These are phyloP conservation scores for Turnix velox DNA, from an alignment of 2,113 vertebrate genomes.

Conservation along the genomic window DNA sequence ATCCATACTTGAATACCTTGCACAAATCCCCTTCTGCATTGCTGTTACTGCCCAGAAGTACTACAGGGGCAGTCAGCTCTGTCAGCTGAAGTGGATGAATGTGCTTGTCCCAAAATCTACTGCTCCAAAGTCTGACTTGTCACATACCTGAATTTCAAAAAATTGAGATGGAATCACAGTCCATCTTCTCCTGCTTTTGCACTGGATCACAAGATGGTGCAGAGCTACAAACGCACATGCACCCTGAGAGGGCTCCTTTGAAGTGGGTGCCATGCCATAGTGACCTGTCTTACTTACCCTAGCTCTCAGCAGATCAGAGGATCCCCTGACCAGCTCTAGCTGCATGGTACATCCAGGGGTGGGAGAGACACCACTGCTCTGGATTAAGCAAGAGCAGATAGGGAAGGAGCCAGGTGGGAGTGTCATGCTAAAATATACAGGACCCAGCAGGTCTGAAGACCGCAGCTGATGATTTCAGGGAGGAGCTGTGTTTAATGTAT, in stretches of 20 bases:
- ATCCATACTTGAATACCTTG: background rate
- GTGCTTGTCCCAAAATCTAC: background rate
- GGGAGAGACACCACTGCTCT: background rate
- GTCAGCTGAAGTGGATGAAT: background rate
- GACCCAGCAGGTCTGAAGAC: background rate
- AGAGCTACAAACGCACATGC: background rate
- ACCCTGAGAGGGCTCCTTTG: background rate
- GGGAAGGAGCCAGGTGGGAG: background rate
- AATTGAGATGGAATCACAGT: background rate
- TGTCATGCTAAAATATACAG: background rate
- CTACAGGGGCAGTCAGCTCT: background rate
- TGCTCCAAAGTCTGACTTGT: background rate
- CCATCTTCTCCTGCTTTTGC: background rate
- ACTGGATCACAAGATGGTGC: background rate
- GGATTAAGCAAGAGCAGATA: background rate
- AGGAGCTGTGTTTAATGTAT: background rate
- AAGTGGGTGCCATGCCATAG: background rate
- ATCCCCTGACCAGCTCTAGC: background rate
- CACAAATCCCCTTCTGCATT: background rate
- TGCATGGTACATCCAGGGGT: background rate
- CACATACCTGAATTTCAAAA: background rate
- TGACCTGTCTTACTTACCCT: background rate
- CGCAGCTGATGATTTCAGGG: conserved; percentile 19
- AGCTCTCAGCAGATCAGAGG: background rate
- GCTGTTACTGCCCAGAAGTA: background rate